phyloP scores from a whole-genome alignment of 2,113 vertebrate genomes.

The Monarcha castaneiventris region DNA sequence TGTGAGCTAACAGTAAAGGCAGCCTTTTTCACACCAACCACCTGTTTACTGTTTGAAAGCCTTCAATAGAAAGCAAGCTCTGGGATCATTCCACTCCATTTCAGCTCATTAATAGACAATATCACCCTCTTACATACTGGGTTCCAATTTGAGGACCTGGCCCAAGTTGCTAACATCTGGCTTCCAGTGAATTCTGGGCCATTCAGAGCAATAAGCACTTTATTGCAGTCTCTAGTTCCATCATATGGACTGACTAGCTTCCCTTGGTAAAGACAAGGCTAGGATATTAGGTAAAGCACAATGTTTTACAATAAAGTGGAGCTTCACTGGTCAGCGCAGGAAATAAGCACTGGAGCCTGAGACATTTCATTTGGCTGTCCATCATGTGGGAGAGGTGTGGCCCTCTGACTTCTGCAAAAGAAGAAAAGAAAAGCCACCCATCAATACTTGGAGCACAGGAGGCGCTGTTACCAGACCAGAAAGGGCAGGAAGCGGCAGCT shows the following conservation, averaged over 20 bases:
- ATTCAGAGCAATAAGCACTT: conserved; percentile 72
- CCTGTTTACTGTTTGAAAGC: conserved; percentile 71
- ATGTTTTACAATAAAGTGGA: conserved; percentile 79
- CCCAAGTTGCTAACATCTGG: conserved; percentile 72
- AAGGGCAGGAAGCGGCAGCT: background rate
- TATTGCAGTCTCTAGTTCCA: conserved; percentile 76
- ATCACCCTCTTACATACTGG: conserved; percentile 65
- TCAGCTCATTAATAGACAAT: conserved; percentile 67
- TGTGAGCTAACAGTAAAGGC: conserved; percentile 79
- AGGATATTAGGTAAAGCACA: conserved; percentile 84
- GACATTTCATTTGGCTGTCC: conserved; percentile 94
- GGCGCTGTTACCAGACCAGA: background rate
- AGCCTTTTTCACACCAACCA: conserved; percentile 74
- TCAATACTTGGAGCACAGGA: background rate
- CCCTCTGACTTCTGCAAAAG: conserved; percentile 89
- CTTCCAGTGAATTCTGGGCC: conserved; percentile 81
- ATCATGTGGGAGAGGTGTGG: conserved; percentile 81
- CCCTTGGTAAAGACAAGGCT: conserved; percentile 82
- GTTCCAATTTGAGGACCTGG: conserved; percentile 67
- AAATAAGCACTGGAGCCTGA: conserved; percentile 95
- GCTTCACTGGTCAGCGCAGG: conserved; percentile 97
- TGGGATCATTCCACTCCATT: conserved; percentile 62
- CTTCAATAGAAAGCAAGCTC: conserved; percentile 80
- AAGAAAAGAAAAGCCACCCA: conserved; percentile 48
- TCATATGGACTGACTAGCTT: conserved; percentile 77